Base-by-base conservation (phyloP, 2,888 invertebrate species). In the Holacanthella duospinosa region DNA sequence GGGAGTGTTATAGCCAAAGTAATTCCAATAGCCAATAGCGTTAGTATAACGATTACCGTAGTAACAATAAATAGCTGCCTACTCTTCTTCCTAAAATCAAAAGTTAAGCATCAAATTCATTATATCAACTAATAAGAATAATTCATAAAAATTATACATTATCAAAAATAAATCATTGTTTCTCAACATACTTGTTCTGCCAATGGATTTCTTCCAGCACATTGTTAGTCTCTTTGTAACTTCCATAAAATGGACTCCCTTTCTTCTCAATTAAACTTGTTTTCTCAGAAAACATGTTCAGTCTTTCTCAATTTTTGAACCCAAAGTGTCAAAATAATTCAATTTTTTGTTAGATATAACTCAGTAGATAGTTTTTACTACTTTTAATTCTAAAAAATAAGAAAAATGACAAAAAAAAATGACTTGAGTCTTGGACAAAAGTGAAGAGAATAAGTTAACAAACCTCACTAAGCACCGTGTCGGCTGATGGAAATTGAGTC, bases 231-330 rank as follows among this genome's bases (percentile, higher is more conserved):
- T 73, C 73, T 55, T 72, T 71, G 64, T 71, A 72, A 55, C 71
- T 70, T 27, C 73, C 73, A 60, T 73, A 73, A 65, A 72, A 73
- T 6, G 73, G 71, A 60, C 69, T 70, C 25, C 71, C 71, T 60
- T 68, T 59, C 60, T 70, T 73, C 24, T 73, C 73, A 36, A 69
- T 70, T 4, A 73, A 63, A 55, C 68, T 66, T 26, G 71, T 64
- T 59, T 73, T 73, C 62, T 73, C 73, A 1, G 71, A 68, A 64
- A 70, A 73, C 73, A 73, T 73, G 6, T 36, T 36, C 36, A 36
- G n/a, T n/a, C n/a, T n/a, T n/a, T n/a, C n/a, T n/a, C n/a, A n/a
- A n/a, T n/a, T n/a, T n/a, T n/a, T n/a, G n/a, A n/a, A n/a, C n/a
- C n/a, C n/a, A n/a, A n/a, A n/a, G n/a, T n/a, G n/a, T n/a, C n/a